These are phyloP conservation scores for Sarcophaga carnaria DNA, from an alignment of 2,888 invertebrate species.

Conservation along the genomic window DNA sequence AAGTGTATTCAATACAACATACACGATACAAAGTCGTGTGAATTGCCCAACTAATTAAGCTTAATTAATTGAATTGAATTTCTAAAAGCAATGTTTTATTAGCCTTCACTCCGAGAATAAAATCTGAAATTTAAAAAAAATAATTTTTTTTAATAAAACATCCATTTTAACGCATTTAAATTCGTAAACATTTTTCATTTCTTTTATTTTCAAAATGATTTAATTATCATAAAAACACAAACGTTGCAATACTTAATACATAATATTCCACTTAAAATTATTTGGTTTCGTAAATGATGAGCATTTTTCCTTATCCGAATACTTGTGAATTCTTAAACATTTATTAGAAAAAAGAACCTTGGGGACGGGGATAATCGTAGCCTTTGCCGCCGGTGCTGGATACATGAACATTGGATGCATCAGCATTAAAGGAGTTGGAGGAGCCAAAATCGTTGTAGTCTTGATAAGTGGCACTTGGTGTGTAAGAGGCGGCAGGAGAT, in stretches of 20 bases:
- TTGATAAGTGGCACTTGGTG: not conserved
- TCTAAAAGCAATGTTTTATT: too few relatives aligned
- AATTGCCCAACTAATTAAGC: too few relatives aligned
- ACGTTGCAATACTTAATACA: constrained; percentile 11
- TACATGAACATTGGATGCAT: constrained; percentile 19
- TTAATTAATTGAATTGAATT: too few relatives aligned
- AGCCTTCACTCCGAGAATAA: too few relatives aligned
- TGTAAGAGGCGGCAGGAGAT: not conserved
- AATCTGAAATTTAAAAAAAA: too few relatives aligned
- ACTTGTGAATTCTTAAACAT: not conserved
- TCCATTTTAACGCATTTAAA: not conserved
- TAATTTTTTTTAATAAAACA: too few relatives aligned
- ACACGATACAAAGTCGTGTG: too few relatives aligned
- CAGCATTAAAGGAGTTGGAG: not conserved
- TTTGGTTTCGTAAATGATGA: not conserved
- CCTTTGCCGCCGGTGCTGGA: constrained; percentile 50
- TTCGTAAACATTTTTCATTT: constrained; percentile 5
- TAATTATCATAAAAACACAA: constrained; percentile 4
- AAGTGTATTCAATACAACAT: too few relatives aligned
- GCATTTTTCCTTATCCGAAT: not conserved
- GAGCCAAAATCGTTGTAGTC: not conserved
- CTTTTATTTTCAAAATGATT: constrained; percentile 41
- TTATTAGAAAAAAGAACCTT: not conserved
- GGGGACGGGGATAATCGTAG: constrained; percentile 53
- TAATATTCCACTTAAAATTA: not conserved